These are phyloP conservation scores for Coracopsis vasa DNA, from an alignment of 2,113 vertebrate species.

Conservation along the genomic window DNA sequence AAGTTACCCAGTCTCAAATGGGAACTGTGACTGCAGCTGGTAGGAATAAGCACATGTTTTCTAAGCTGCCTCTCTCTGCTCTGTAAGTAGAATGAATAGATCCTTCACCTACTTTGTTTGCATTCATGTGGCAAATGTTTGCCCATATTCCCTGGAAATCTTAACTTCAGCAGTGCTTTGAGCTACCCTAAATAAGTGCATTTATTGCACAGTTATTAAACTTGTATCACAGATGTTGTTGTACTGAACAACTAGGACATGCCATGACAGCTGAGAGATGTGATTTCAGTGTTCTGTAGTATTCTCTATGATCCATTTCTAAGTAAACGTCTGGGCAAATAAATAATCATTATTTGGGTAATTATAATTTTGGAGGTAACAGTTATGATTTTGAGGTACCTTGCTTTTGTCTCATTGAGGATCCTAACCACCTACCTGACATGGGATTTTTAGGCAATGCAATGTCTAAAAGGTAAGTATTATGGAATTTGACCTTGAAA, in stretches of 20 bases:
- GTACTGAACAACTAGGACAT: rapidly evolving
- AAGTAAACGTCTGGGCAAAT: background rate
- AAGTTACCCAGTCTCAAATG: background rate
- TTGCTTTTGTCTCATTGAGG: background rate
- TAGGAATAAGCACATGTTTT: background rate
- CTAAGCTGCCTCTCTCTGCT: background rate
- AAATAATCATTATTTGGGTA: background rate
- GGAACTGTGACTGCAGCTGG: background rate
- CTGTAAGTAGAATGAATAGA: background rate
- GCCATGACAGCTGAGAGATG: background rate
- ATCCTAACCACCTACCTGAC: background rate
- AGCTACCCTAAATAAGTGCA: background rate
- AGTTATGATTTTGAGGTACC: background rate
- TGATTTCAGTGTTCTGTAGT: background rate
- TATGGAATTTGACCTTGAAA: background rate
- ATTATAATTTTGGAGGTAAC: background rate
- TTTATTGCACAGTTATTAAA: background rate
- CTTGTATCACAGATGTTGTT: background rate
- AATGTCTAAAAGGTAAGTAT: background rate
- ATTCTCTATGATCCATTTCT: background rate
- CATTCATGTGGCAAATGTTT: background rate
- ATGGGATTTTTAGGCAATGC: background rate
- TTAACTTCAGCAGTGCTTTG: background rate
- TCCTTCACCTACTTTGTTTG: background rate
- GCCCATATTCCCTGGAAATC: background rate